Evolutionary conservation across 2,113 vertebrate genomes (phyloP).

Genomic region (Odontophorus gujanensis): DNA sequence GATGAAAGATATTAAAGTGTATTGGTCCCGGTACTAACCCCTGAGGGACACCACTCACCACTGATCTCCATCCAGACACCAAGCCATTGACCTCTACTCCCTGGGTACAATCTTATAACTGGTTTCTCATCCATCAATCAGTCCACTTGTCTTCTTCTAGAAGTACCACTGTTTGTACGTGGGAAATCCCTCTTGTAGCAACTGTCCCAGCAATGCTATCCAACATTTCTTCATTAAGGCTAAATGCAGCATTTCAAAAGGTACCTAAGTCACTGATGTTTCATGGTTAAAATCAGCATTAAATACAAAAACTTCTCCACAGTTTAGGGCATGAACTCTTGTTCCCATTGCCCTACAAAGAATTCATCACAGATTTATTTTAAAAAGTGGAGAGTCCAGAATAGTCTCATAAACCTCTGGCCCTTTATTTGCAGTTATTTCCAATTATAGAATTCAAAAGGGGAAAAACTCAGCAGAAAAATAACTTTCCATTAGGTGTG

Average conservation of each 20-base stretch:
- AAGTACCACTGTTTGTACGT: background rate
- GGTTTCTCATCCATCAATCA: too few relatives aligned
- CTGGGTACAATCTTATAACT: too few relatives aligned
- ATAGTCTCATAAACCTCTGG: background rate
- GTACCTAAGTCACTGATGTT: background rate
- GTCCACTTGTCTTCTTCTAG: background rate
- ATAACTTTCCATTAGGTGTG: background rate
- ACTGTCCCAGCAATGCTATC: background rate
- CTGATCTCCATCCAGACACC: too few relatives aligned
- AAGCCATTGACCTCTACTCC: too few relatives aligned
- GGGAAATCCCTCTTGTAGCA: background rate
- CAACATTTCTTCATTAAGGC: background rate
- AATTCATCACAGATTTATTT: conserved; percentile 9
- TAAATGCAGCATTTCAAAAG: background rate
- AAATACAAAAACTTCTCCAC: background rate
- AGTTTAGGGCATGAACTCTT: background rate
- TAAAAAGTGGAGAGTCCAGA: rapidly evolving
- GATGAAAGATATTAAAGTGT: too few relatives aligned
- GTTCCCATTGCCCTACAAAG: background rate
- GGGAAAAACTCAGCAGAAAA: conserved; percentile 46
- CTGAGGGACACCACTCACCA: too few relatives aligned
- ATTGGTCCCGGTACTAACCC: too few relatives aligned
- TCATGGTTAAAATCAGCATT: conserved; percentile 13
- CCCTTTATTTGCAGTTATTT: background rate
- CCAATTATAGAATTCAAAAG: background rate